A percentile compares a stretch with the other conserved stretches of the same genome.
Evolutionary conservation across 1,140 invertebrate genomes (phyloP).

Genomic region (Tetramorium simillimum): DNA sequence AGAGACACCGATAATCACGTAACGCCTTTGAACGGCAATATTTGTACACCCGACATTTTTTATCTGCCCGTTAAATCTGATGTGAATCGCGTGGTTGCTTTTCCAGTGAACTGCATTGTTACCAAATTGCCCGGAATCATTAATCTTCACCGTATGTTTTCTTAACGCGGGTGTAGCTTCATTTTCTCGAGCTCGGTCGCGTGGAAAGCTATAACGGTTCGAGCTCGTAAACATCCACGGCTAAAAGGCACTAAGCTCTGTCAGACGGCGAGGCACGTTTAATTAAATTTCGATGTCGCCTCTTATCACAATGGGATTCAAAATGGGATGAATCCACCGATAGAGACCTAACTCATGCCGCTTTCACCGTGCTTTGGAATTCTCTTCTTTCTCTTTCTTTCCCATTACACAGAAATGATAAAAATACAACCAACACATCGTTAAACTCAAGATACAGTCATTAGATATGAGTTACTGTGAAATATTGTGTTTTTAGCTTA

Average conservation of each 20-base stretch:
- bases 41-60: constrained; percentile 28
- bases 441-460: not conserved
- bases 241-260: constrained; percentile 60
- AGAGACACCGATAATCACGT: constrained; percentile 15
- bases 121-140: constrained; percentile 49
- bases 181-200: constrained; percentile 20
- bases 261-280: constrained; percentile 63
- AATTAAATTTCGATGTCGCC: constrained; percentile 75
- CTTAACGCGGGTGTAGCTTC: constrained; percentile 13
- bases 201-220: constrained; percentile 64
- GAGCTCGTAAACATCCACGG: constrained; percentile 26
- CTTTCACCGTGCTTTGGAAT: constrained; percentile 60
- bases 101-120: constrained; percentile 14
- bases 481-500: constrained; percentile 7
- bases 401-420: constrained; percentile 6
- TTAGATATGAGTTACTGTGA: constrained; percentile 11
- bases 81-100: constrained; percentile 23
- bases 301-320: constrained; percentile 67
- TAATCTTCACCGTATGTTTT: constrained; percentile 53
- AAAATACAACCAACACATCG: constrained; percentile 15
- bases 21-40: not conserved
- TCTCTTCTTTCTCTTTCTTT: not conserved
- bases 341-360: constrained; percentile 50
- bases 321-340: constrained; percentile 59
- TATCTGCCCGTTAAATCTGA: constrained; percentile 1